A percentile compares a stretch with the other conserved stretches of the same genome.
phyloP scores from a whole-genome alignment of 2,113 vertebrate genomes.

The Rhabdomys dilectus region DNA sequence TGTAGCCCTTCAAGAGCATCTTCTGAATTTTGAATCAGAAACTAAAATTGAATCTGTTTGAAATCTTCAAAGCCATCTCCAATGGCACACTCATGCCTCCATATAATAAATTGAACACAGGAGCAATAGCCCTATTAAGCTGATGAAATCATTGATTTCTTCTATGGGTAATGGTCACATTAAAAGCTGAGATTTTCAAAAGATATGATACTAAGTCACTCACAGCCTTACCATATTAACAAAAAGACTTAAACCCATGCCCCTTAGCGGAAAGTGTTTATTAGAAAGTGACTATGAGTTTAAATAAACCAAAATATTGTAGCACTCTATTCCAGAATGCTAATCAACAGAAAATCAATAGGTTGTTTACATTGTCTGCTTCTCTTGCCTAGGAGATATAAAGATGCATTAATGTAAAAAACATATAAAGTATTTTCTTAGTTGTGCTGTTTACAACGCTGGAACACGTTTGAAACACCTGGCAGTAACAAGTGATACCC shows the following conservation, averaged over 20 bases:
- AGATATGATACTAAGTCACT: conserved; percentile 68
- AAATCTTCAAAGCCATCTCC: conserved; percentile 70
- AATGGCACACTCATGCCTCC: conserved; percentile 28
- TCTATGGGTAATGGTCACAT: conserved; percentile 58
- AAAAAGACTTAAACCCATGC: conserved; percentile 63
- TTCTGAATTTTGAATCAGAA: conserved; percentile 74
- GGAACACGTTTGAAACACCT: neutral
- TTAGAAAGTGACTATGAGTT: conserved; percentile 56
- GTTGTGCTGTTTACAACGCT: conserved; percentile 26
- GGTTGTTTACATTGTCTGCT: neutral
- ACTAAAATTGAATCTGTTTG: conserved; percentile 68
- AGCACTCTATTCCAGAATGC: neutral
- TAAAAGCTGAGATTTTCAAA: conserved; percentile 74
- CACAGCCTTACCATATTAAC: conserved; percentile 75
- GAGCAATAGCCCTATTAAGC: conserved; percentile 60
- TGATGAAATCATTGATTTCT: conserved; percentile 80
- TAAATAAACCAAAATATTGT: conserved; percentile 64
- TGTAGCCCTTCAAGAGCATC: conserved; percentile 21
- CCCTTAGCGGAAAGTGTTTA: conserved; percentile 57
- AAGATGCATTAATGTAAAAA: conserved; percentile 38
- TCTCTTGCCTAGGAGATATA: neutral
- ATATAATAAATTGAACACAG: conserved; percentile 64
- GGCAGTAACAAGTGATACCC: neutral
- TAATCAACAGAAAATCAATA: conserved; percentile 60
- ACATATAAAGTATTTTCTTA: neutral